phyloP scores from a whole-genome alignment of 1,140 invertebrate species.

The Coenobita brevimanus region DNA sequence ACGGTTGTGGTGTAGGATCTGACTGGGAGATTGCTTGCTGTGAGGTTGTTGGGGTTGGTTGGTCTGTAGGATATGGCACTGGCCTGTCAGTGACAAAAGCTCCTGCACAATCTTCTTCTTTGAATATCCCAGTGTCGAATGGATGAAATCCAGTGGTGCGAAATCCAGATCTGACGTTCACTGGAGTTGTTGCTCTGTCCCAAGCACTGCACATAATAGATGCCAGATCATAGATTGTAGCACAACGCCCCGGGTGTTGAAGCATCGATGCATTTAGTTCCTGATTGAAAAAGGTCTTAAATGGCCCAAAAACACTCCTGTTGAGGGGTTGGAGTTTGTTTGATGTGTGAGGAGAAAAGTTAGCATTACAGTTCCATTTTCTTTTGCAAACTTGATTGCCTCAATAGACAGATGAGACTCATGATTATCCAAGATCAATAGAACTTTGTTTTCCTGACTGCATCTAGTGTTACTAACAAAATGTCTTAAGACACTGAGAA shows the following conservation, averaged over 20 bases:
- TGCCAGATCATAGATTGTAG: slow-evolving; percentile 13
- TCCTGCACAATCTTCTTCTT: slow-evolving; percentile 7
- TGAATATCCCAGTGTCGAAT: not conserved
- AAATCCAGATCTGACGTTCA: slow-evolving; percentile 12
- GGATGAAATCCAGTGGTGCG: not conserved
- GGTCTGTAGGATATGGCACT: not conserved
- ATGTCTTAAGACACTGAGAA: slow-evolving; percentile 16
- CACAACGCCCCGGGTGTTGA: not conserved
- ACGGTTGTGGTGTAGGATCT: not conserved
- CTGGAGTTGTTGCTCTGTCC: slow-evolving; percentile 10
- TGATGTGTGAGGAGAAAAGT: slow-evolving; percentile 20
- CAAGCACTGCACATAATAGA: slow-evolving; percentile 1
- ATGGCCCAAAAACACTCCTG: not conserved
- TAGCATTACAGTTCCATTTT: slow-evolving; percentile 20
- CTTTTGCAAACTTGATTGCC: not conserved
- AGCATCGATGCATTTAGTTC: slow-evolving; percentile 15
- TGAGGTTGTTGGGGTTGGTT: slow-evolving; percentile 21
- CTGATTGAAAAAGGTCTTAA: slow-evolving; percentile 12
- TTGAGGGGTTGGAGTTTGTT: slow-evolving; percentile 8
- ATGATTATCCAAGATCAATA: slow-evolving; percentile 27
- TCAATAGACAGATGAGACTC: not conserved
- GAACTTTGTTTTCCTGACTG: slow-evolving; percentile 10
- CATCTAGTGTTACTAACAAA: slow-evolving; percentile 27
- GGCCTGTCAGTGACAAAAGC: slow-evolving; percentile 10
- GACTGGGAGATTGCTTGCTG: not conserved